Conservation (phyloP, 2,113 vertebrate genomes). For the Dipodomys spectabilis region DNA sequence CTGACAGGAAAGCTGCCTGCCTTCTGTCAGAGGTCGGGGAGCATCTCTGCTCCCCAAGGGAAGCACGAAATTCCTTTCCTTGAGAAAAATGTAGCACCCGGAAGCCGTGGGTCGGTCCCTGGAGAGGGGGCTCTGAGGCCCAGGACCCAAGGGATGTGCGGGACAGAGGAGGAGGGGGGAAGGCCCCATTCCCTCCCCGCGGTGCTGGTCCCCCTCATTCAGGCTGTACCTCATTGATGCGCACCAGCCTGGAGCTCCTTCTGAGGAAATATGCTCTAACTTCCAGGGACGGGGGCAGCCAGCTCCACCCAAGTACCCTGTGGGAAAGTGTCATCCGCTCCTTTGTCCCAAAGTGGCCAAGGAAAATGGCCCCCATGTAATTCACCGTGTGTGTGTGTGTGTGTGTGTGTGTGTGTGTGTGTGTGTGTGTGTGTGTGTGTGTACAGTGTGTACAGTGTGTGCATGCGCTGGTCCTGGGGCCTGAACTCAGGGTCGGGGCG, state of each 20-base stretch:
- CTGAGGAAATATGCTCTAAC: background rate
- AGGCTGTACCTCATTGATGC: background rate
- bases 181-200: fast-evolving
- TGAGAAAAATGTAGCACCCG: conserved; percentile 19
- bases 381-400: too few species aligned
- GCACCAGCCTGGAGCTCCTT: background rate
- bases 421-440: too few species aligned
- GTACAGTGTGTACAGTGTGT: too few species aligned
- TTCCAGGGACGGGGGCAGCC: background rate
- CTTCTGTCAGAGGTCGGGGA: background rate
- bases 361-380: background rate
- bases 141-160: background rate
- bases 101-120: background rate
- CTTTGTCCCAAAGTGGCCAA: background rate
- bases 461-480: too few species aligned
- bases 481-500: too few species aligned
- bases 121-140: background rate
- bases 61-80: conserved; percentile 53
- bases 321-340: background rate
- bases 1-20: background rate
- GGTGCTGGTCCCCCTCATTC: fast-evolving
- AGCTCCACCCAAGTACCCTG: fast-evolving
- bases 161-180: background rate
- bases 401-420: too few species aligned
- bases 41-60: background rate